These are phyloP conservation scores for Zoanthus solanderi DNA, from an alignment of 92 coral and sea anemone genomes.

Conservation along the genomic window DNA sequence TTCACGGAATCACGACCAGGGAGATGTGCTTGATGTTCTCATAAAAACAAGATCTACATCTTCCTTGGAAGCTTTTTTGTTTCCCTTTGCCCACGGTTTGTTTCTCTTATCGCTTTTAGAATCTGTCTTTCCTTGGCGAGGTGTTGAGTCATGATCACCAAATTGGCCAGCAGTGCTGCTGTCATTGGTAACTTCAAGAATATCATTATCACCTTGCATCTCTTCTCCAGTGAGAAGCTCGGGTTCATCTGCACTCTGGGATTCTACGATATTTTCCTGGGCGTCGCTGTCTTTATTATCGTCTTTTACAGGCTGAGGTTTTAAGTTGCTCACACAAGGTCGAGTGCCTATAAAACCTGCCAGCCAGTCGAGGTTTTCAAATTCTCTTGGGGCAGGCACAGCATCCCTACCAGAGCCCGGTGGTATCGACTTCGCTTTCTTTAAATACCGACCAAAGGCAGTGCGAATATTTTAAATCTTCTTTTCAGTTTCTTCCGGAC, in stretches of 20 bases:
- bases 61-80: background rate
- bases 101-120: background rate
- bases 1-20: slow-evolving; percentile 20
- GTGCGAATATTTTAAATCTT: too few species aligned
- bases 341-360: too few species aligned
- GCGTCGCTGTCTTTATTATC: too few species aligned
- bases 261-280: background rate
- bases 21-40: slow-evolving; percentile 11
- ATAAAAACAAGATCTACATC: slow-evolving; percentile 15
- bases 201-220: background rate
- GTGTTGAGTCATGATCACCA: slow-evolving; percentile 1
- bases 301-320: too few species aligned
- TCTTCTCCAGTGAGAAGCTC: background rate
- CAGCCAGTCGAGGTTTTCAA: too few species aligned
- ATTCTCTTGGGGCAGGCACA: too few species aligned
- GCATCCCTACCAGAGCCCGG: too few species aligned
- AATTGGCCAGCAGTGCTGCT: background rate
- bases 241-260: background rate
- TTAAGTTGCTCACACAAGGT: too few species aligned
- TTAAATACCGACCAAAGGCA: too few species aligned
- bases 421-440: too few species aligned
- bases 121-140: background rate
- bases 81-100: slow-evolving; percentile 28
- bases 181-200: background rate
- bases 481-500: too few species aligned